Evolutionary conservation across 2,113 vertebrate species (phyloP).

Genomic region (Nanger granti): DNA sequence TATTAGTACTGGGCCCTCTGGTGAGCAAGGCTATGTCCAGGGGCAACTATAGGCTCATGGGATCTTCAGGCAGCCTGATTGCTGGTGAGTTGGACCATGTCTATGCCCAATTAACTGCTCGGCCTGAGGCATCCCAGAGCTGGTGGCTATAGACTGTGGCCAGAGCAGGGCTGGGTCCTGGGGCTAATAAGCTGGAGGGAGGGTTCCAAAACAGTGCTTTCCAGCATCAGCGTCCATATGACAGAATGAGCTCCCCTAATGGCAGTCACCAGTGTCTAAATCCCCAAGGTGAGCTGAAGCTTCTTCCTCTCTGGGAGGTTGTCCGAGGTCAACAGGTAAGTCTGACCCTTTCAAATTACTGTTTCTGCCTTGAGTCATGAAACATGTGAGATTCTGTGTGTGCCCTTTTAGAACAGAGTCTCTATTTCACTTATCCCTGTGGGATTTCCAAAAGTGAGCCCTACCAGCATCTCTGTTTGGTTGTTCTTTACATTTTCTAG

Average conservation of each 20-base stretch:
- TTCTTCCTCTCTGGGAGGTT: not conserved
- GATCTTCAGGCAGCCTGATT: not conserved
- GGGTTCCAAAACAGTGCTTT: not conserved
- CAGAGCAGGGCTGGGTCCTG: not conserved
- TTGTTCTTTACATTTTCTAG: not conserved
- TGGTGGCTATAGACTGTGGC: not conserved
- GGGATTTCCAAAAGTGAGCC: not conserved
- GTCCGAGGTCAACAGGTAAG: not conserved
- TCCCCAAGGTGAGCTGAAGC: not conserved
- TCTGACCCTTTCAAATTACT: not conserved
- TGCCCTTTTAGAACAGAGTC: not conserved
- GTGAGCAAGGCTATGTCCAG: not conserved
- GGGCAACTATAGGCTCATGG: not conserved
- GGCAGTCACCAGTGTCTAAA: not conserved
- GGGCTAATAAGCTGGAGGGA: not conserved
- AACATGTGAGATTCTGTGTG: not conserved
- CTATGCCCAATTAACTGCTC: not conserved
- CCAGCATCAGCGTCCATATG: not conserved
- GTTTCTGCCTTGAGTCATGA: not conserved
- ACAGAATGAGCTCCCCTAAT: not conserved
- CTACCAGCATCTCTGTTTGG: not conserved
- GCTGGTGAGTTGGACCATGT: not conserved
- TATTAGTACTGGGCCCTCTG: not conserved
- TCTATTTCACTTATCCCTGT: not conserved
- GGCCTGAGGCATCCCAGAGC: not conserved